Conservation (phyloP, 2,113 vertebrate genomes). For the Aythya baeri region DNA sequence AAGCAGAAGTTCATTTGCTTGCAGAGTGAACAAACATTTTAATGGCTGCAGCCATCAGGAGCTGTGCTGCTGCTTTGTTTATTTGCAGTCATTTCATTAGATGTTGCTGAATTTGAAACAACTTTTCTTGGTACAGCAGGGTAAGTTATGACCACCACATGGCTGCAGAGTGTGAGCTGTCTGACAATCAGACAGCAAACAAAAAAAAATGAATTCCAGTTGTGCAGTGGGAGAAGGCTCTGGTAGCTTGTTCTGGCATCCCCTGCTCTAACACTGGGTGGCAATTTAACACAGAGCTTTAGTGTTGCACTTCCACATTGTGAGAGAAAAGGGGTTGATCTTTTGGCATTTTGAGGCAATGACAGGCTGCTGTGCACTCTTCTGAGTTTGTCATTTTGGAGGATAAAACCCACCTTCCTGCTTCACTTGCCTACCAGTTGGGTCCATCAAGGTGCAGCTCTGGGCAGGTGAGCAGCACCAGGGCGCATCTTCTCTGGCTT, state of each 20-base stretch:
- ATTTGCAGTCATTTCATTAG: not conserved
- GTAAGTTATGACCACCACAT: not conserved
- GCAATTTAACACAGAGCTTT: not conserved
- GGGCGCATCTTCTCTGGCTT: not conserved
- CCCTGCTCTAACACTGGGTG: not conserved
- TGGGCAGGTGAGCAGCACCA: not conserved
- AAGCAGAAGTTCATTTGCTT: not conserved
- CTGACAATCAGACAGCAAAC: not conserved
- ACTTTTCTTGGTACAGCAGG: not conserved
- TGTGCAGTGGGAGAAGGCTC: not conserved
- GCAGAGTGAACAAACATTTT: not conserved
- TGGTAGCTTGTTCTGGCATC: not conserved
- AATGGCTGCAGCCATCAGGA: not conserved
- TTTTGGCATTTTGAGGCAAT: not conserved
- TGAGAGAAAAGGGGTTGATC: not conserved
- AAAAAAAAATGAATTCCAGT: not conserved
- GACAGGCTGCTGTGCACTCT: not conserved
- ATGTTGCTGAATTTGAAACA: not conserved
- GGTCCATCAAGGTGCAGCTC: not conserved
- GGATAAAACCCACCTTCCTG: not conserved
- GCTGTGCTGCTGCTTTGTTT: not conserved
- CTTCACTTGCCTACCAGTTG: not conserved
- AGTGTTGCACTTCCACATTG: not conserved
- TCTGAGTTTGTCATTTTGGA: not conserved
- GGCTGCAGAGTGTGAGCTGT: not conserved